phyloP scores from a whole-genome alignment of 2,888 invertebrate genomes.

The Hyalella azteca region DNA sequence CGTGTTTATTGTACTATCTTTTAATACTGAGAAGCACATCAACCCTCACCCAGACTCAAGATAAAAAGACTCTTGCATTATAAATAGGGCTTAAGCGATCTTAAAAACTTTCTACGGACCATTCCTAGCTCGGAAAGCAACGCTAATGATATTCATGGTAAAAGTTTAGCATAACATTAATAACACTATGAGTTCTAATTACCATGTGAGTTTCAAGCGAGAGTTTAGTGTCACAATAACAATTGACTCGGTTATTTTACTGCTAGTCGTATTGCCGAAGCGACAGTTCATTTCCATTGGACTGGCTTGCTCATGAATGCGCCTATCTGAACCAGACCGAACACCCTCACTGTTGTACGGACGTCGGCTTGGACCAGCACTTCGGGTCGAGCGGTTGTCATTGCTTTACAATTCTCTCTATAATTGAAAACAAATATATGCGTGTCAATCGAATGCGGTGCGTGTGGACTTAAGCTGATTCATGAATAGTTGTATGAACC shows the following conservation, averaged over 20 bases:
- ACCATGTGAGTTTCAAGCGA: constrained; percentile 33
- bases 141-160: constrained; percentile 23
- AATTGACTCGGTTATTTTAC: constrained; percentile 21
- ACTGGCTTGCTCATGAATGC: not conserved
- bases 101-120: constrained; percentile 17
- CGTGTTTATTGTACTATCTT: constrained; percentile 2
- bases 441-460: too few species aligned
- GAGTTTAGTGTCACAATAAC: constrained; percentile 30
- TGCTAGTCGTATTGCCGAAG: not conserved
- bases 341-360: too few species aligned
- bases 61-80: not conserved
- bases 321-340: too few species aligned
- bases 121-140: not conserved
- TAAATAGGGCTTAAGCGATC: not conserved
- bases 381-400: not conserved
- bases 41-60: not conserved
- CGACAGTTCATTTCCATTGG: constrained; percentile 13
- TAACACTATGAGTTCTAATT: constrained; percentile 32
- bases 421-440: not conserved
- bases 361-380: too few species aligned
- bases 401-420: not conserved
- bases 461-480: too few species aligned
- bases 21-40: not conserved
- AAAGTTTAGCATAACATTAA: constrained; percentile 34
- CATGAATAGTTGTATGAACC: too few species aligned